A percentile compares a stretch with the other conserved stretches of the same genome.
phyloP scores from a whole-genome alignment of 2,113 vertebrate species.

The Mandrillus leucophaeus region DNA sequence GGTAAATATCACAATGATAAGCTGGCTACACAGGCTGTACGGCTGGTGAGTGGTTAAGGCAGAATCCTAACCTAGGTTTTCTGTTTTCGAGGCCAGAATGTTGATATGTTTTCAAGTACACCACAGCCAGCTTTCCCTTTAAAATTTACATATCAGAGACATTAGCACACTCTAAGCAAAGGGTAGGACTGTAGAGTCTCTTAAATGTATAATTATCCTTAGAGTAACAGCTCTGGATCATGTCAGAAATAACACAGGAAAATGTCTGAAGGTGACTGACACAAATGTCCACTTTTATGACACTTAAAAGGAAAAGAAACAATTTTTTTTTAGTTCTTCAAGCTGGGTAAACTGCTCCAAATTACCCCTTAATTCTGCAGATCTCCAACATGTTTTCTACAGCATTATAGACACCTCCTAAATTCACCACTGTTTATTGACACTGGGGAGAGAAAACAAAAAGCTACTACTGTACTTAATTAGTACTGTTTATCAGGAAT shows the following conservation, averaged over 20 bases:
- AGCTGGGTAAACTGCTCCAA: neutral
- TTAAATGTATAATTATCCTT: neutral
- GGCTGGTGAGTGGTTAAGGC: too few relatives aligned
- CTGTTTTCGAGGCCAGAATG: neutral
- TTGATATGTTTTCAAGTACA: neutral
- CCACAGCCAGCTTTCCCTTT: neutral
- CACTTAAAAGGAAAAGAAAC: neutral
- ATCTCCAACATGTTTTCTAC: neutral
- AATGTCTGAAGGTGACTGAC: neutral
- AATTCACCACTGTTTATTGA: neutral
- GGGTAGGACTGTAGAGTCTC: neutral
- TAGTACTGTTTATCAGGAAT: neutral
- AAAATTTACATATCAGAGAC: neutral
- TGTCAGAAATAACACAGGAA: neutral
- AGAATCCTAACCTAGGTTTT: neutral
- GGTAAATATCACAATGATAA: neutral
- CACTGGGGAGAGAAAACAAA: neutral
- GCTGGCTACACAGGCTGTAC: neutral
- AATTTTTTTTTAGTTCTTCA: neutral
- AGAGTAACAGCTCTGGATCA: neutral
- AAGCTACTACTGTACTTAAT: neutral
- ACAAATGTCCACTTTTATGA: neutral
- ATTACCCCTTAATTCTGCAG: neutral
- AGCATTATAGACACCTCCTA: neutral
- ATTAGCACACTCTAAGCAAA: neutral